Evolutionary conservation across 2,797 vertebrate genomes (phyloP).

Genomic region (Spea hammondii): DNA sequence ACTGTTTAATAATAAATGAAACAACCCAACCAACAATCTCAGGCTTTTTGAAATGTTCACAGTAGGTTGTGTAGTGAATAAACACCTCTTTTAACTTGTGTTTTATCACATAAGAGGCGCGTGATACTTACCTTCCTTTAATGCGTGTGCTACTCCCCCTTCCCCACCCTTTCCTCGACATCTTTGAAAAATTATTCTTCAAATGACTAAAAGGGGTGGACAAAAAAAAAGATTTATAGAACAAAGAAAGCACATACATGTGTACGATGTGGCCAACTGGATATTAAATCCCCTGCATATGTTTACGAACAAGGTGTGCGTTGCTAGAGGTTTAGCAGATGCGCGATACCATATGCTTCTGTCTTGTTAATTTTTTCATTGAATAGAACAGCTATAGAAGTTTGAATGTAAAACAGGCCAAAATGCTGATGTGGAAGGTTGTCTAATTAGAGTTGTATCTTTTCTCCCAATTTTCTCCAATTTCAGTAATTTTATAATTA

Average conservation of each 20-base stretch:
- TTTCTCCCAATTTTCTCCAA: conserved; percentile 47
- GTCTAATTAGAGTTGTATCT: conserved; percentile 45
- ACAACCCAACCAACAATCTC: conserved; percentile 28
- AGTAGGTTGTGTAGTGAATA: conserved; percentile 35
- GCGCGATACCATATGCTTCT: conserved; percentile 48
- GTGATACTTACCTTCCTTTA: neutral
- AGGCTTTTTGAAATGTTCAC: conserved; percentile 30
- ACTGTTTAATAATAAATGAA: conserved; percentile 7
- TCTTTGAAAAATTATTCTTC: conserved; percentile 51
- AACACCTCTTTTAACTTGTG: conserved; percentile 42
- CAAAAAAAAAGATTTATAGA: conserved; percentile 43
- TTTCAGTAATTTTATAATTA: conserved; percentile 50
- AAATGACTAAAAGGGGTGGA: conserved; percentile 41
- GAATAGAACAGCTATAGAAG: conserved; percentile 45
- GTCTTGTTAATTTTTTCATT: conserved; percentile 51
- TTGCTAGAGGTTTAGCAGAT: conserved; percentile 40
- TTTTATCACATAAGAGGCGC: conserved; percentile 16
- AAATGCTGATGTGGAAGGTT: conserved; percentile 51
- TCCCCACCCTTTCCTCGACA: conserved; percentile 18
- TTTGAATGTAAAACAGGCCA: conserved; percentile 47
- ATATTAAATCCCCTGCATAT: conserved; percentile 47
- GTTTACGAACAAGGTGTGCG: conserved; percentile 45
- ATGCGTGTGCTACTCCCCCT: conserved; percentile 16
- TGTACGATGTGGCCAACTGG: conserved; percentile 34
- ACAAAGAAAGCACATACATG: conserved; percentile 40